Base-by-base conservation (phyloP, 2,797 vertebrate species). In the Cephalopachus bancanus region DNA sequence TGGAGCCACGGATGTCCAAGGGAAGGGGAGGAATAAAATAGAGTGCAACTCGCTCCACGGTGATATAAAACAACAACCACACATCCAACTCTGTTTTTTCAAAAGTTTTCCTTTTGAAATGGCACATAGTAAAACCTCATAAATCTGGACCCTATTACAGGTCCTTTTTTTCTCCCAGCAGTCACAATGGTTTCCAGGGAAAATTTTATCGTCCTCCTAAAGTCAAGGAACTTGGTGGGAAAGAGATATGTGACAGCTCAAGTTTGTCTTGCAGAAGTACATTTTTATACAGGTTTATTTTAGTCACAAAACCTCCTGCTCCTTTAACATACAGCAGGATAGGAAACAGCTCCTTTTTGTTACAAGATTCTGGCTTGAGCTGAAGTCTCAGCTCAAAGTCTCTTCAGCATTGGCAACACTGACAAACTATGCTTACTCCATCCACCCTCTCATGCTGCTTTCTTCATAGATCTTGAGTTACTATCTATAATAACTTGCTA, bases 251-350 rank as follows among this genome's bases (percentile, higher is more conserved):
- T 92, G 94, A 79, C 83, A 95, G 62, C 72, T 92, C 30, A 33
- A 44, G 78, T 93, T 84, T 97, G 60, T 93, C 86, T 91, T 84
- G 69, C n/a, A 87, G 78, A 95, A 83, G 83, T 28, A 78, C 87
- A 71, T 89, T 97, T 91, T 94, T 81, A 94, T 91, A 60, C 51
- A 37, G 22, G 33, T 78, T 93, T 95, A 92, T 89, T 95, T 94
- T 89, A 84, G 64, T 95, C 79, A 78, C 76, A 87, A 83, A 89
- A 33, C 16, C 24, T 62, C 49, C 67, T 30, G 75, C 44, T 95
- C 53, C 30, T 84, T 94, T 69, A 89, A 78, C 64, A 81, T 14
- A 62, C 4, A 87, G 17, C 33, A 69, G 60, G 28, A 80, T 57
- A 76, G 72, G 60, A 75, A 75, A 69, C 37, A 10, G 49, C 20